Evolutionary conservation across 2,888 invertebrate genomes (phyloP).

Genomic region (Trachelus tabidus): DNA sequence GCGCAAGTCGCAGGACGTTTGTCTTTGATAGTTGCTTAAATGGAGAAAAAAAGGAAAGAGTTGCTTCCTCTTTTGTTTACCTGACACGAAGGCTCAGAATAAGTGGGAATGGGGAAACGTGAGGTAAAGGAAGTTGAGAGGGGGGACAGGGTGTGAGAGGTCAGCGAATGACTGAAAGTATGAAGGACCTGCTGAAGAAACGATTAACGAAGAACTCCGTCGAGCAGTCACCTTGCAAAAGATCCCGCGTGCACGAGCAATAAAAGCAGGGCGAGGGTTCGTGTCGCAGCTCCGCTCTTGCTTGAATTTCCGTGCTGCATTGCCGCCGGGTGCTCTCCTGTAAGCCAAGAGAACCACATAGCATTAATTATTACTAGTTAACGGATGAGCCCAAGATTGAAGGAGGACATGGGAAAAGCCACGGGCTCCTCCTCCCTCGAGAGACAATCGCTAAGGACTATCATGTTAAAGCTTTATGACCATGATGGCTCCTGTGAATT

Average conservation of each 20-base stretch:
- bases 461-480: background rate
- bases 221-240: slow-evolving; percentile 62
- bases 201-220: slow-evolving; percentile 21
- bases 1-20: background rate
- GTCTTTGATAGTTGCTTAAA: background rate
- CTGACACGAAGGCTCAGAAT: background rate
- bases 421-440: background rate
- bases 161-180: background rate
- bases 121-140: background rate
- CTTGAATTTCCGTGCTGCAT: slow-evolving; percentile 69
- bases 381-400: background rate
- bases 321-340: slow-evolving; percentile 70
- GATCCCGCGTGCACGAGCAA: slow-evolving; percentile 58
- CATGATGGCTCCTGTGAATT: background rate
- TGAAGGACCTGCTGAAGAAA: background rate
- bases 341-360: background rate
- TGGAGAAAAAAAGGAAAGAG: background rate
- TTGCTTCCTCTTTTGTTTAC: background rate
- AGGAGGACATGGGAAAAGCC: background rate
- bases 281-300: slow-evolving; percentile 60
- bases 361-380: background rate
- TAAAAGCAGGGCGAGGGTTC: slow-evolving; percentile 57
- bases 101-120: background rate
- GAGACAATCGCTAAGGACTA: background rate
- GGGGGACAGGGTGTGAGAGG: background rate